Evolutionary conservation across 2,888 invertebrate genomes (phyloP), one percentile per base, ranked within the genome.

Genomic region (Cosmia trapezina): DNA sequence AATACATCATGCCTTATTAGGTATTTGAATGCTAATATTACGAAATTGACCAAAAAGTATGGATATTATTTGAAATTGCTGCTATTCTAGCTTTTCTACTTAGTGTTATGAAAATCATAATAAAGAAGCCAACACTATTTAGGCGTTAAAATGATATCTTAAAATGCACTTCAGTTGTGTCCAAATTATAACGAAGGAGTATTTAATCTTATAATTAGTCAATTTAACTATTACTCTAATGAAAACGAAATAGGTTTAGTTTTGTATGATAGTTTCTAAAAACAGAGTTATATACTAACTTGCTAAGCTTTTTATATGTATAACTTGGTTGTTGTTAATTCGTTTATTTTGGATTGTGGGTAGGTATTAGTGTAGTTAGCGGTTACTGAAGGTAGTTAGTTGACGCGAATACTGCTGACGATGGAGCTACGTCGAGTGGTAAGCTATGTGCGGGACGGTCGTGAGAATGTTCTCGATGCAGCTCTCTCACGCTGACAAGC

Each of bases 121-220:
- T 78, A 90, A 91, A 91, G 86, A 90, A 85, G 83, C 85, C 84
- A 86, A 89, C 86, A 89, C 86, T 83, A 86, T 88, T 86, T 85
- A 85, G 83, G 83, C 81, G 83, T 89, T 84, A 80, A 83, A 85
- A 85, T 82, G 78, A 83, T 87, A 86, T 86, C 80, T 83, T 82
- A 57, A 71, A 83, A 85, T 85, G 88, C 91, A 91, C 91, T 91
- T 91, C 91, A 90, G 90, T 92, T 88, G 87, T 92, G 93, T 94
- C 93, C 93, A 93, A 93, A 92, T 91, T 87, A 76, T 80, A 78
- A 80, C 76, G 91, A 89, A 88, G 88, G 87, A 90, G 92, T 93
- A 89, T 89, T 92, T 93, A 94, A 93, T 93, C 91, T 90, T 91
- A 92, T 91, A 91, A 88, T 92, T 94, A 95, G 94, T 94, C 93